Evolutionary conservation across 2,113 vertebrate genomes (phyloP).

Genomic region (Varanus komodoensis): DNA sequence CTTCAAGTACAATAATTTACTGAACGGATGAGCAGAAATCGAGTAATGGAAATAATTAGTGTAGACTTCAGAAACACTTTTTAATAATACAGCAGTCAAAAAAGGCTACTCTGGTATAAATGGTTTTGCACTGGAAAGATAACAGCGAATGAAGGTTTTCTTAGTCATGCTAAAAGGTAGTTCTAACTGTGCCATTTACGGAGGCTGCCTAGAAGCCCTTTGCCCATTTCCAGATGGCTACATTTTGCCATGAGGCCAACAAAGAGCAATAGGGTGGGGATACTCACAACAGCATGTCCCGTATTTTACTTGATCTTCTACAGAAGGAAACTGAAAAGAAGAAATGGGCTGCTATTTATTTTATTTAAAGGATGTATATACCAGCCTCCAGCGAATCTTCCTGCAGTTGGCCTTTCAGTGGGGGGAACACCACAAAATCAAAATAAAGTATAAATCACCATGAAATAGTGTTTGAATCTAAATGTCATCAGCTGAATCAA

Average conservation of each 20-base stretch:
- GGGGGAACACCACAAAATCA: too few relatives aligned
- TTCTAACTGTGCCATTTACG: background rate
- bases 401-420: too few relatives aligned
- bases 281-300: background rate
- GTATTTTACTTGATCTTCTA: too few relatives aligned
- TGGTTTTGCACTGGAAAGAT: background rate
- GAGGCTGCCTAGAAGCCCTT: background rate
- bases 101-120: background rate
- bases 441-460: too few relatives aligned
- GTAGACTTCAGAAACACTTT: constrained; percentile 36
- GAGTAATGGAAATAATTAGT: constrained; percentile 41
- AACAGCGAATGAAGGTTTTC: background rate
- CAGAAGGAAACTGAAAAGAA: too few relatives aligned
- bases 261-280: background rate
- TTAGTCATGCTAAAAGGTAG: background rate
- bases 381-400: too few relatives aligned
- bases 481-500: too few relatives aligned
- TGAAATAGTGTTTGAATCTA: too few relatives aligned
- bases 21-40: constrained; percentile 22
- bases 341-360: too few relatives aligned
- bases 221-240: background rate
- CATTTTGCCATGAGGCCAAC: background rate
- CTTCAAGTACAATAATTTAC: constrained; percentile 10
- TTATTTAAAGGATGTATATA: too few relatives aligned
- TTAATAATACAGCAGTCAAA: background rate